Percentiles rank a stretch among this genome's conserved stretches.
Conservation (phyloP, 1,140 invertebrate genomes). For the Ceratitis capitata region DNA sequence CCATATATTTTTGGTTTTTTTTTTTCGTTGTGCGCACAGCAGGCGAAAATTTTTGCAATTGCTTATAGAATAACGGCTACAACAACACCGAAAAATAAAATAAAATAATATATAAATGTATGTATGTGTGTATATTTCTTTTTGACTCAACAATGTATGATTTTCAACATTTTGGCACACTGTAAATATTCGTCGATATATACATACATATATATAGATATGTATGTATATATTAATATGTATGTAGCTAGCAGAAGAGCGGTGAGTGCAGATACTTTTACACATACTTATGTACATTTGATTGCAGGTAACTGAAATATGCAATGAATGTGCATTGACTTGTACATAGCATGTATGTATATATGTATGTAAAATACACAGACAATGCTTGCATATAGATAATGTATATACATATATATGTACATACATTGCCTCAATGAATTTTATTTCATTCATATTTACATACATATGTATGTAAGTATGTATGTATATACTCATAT, state of each 20-base stretch:
- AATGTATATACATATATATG: background rate
- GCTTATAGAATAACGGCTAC: background rate
- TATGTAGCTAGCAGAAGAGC: too few relatives aligned
- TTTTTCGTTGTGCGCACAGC: background rate
- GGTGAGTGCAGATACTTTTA: too few relatives aligned
- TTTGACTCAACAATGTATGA: background rate
- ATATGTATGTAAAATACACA: background rate
- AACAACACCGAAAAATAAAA: background rate
- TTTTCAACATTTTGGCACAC: slow-evolving; percentile 2
- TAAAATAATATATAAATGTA: background rate
- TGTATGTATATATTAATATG: background rate
- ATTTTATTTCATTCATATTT: background rate
- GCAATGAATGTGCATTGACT: background rate
- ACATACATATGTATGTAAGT: background rate
- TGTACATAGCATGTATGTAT: background rate
- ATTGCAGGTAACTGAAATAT: background rate
- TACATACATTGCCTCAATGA: background rate
- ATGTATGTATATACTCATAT: background rate
- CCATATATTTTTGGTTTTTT: too few relatives aligned
- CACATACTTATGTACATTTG: background rate
- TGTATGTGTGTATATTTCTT: too few relatives aligned
- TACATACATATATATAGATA: background rate
- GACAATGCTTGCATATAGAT: background rate
- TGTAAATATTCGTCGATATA: background rate
- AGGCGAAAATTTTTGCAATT: background rate